These are phyloP conservation scores for Ypsolopha scabrella DNA, from an alignment of 2,888 invertebrate species.

Conservation along the genomic window DNA sequence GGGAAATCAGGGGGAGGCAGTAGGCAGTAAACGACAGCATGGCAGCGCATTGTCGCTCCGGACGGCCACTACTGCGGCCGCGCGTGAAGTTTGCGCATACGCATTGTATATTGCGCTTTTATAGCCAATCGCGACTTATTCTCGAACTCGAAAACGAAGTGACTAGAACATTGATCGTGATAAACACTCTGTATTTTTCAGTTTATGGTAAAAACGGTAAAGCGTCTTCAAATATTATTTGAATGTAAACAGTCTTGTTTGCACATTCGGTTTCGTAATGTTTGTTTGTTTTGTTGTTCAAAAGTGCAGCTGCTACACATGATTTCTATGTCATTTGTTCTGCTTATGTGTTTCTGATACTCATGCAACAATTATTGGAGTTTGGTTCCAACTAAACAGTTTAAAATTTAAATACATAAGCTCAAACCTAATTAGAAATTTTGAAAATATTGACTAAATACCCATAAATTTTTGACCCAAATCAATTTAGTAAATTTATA, in stretches of 20 bases:
- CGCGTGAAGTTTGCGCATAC: slow-evolving; percentile 49
- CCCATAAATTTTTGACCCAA: too few relatives aligned
- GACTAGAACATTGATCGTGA: background rate
- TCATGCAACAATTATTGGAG: background rate
- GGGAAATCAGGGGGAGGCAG: slow-evolving; percentile 46
- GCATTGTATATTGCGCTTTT: slow-evolving; percentile 11
- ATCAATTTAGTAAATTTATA: too few relatives aligned
- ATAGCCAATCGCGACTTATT: background rate
- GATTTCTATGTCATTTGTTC: too few relatives aligned
- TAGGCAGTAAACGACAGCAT: slow-evolving; percentile 31
- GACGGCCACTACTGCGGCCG: slow-evolving; percentile 57
- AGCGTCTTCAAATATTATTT: background rate
- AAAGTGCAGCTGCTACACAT: too few relatives aligned
- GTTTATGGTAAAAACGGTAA: background rate
- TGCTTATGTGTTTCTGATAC: background rate
- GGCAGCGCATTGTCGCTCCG: slow-evolving; percentile 61
- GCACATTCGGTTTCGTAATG: background rate
- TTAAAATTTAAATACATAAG: too few relatives aligned
- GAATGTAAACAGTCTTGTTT: background rate
- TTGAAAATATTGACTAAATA: too few relatives aligned
- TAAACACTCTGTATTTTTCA: background rate
- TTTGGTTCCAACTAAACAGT: too few relatives aligned
- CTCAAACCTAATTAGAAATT: too few relatives aligned
- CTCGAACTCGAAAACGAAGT: background rate
- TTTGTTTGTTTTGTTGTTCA: background rate